Evolutionary conservation across 2,888 invertebrate genomes (phyloP).

Genomic region (Caenorhabditis imperialis): DNA sequence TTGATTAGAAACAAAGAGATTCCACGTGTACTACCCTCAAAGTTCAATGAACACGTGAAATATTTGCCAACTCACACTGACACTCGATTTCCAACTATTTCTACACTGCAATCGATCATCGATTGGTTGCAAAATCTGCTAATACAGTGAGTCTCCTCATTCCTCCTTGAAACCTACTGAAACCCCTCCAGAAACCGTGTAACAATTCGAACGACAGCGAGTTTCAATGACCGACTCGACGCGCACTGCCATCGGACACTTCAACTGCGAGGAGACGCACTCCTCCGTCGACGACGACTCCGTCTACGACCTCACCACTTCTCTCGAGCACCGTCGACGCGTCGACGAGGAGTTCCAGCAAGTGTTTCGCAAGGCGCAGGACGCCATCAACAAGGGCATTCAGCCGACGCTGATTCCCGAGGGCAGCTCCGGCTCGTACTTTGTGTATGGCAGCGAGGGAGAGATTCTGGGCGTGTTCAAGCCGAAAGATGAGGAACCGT

Average conservation of each 20-base stretch:
- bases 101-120: constrained; percentile 24
- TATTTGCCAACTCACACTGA: no score
- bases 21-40: no score
- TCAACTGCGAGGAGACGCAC: constrained; percentile 16
- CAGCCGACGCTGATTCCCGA: constrained; percentile 69
- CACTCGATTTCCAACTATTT: no score
- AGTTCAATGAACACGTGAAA: no score
- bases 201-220: constrained; percentile 15
- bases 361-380: constrained; percentile 61
- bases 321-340: constrained; percentile 33
- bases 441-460: constrained; percentile 89
- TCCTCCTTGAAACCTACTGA: not conserved
- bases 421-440: constrained; percentile 86
- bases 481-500: constrained; percentile 99
- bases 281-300: constrained; percentile 2
- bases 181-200: constrained; percentile 20
- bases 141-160: constrained; percentile 17
- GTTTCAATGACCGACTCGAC: constrained; percentile 7
- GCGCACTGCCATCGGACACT: not conserved
- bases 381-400: constrained; percentile 67
- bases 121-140: constrained; percentile 11
- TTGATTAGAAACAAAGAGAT: no score
- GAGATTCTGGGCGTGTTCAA: constrained; percentile 94
- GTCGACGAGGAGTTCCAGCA: constrained; percentile 60
- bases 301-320: constrained; percentile 27